phyloP scores from a whole-genome alignment of 2,797 vertebrate species.

The Sciaenops ocellatus region DNA sequence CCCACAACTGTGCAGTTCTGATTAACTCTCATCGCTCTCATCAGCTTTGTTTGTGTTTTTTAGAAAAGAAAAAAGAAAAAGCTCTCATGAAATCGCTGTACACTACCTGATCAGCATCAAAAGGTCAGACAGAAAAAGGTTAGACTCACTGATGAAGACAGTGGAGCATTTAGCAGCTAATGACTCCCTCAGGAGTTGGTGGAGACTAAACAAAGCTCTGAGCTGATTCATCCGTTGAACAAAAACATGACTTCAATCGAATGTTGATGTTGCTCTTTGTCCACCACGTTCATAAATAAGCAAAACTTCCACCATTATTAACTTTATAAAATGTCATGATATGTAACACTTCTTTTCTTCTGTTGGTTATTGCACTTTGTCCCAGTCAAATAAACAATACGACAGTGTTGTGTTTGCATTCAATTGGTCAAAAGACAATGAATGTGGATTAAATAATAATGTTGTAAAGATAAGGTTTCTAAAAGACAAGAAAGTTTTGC shows the following conservation, averaged over 20 bases:
- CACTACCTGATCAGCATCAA: neutral
- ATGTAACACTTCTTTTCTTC: neutral
- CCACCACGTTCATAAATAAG: too few species aligned
- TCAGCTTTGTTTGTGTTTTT: neutral
- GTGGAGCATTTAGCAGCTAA: neutral
- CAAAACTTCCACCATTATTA: neutral
- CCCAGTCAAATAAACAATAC: neutral
- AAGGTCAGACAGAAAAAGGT: neutral
- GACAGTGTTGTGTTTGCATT: neutral
- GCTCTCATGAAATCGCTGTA: neutral
- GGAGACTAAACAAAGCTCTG: neutral
- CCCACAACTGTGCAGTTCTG: neutral
- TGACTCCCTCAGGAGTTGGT: conserved; percentile 2
- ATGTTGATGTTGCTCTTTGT: neutral
- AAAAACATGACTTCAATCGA: neutral
- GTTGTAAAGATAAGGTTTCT: conserved; percentile 3
- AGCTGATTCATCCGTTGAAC: conserved; percentile 8
- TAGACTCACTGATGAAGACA: neutral
- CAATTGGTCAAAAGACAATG: neutral
- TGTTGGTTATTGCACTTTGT: neutral
- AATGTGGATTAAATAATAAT: neutral
- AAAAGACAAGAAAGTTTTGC: conserved; percentile 5
- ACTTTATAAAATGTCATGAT: neutral
- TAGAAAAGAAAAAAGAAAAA: too few species aligned
- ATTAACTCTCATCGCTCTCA: neutral